Evolutionary conservation across 2,797 vertebrate genomes (phyloP).

Genomic region (Sebastolobus alascanus): DNA sequence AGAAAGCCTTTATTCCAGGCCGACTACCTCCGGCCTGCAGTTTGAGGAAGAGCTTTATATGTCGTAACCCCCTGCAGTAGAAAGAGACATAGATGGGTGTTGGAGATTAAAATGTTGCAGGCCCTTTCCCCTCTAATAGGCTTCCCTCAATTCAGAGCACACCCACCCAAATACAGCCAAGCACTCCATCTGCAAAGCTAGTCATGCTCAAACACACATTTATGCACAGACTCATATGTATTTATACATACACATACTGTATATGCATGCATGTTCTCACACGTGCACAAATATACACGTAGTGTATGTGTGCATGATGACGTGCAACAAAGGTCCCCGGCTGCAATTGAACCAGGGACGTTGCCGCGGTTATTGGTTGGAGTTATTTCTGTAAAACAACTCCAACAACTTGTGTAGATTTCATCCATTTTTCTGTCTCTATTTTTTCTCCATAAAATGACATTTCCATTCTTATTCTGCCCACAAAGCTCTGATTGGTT

Average conservation of each 20-base stretch:
- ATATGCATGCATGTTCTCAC: not conserved
- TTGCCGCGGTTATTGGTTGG: too few species aligned
- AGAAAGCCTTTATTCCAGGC: constrained; percentile 57
- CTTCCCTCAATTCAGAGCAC: constrained; percentile 61
- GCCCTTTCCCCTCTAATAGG: constrained; percentile 52
- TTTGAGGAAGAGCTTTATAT: constrained; percentile 63
- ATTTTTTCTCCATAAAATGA: not conserved
- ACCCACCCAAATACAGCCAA: constrained; percentile 45
- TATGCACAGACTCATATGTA: constrained; percentile 1
- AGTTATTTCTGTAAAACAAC: too few species aligned
- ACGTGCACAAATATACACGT: not conserved
- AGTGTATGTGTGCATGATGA: not conserved
- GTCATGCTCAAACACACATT: constrained; percentile 39
- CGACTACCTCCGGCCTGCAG: constrained; percentile 32
- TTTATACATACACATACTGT: not conserved
- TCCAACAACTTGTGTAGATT: too few species aligned
- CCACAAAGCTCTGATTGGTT: not conserved
- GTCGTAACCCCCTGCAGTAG: constrained; percentile 43
- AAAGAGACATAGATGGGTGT: constrained; percentile 54
- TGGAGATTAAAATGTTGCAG: constrained; percentile 63
- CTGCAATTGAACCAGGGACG: too few species aligned
- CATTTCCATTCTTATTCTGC: not conserved
- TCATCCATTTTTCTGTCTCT: too few species aligned
- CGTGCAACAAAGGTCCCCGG: not conserved
- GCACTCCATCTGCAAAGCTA: constrained; percentile 35